These are phyloP conservation scores for Anorthoa munda DNA, from an alignment of 2,888 invertebrate species.

Conservation along the genomic window DNA sequence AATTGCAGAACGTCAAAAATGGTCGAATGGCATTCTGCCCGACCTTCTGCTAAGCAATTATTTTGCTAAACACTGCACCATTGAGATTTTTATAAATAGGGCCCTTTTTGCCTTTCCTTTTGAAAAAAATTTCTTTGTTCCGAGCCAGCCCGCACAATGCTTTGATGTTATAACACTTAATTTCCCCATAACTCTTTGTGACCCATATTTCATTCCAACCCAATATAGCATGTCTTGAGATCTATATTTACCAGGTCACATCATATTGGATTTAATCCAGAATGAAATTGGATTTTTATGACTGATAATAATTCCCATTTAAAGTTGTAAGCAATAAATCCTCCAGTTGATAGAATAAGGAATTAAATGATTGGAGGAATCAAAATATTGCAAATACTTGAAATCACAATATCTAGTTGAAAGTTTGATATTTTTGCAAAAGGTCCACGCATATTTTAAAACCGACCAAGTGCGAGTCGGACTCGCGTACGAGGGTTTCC, in stretches of 20 bases:
- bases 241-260: background rate
- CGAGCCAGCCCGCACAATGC: background rate
- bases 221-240: constrained; percentile 1
- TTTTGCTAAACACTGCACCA: no score
- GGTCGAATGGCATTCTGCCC: no score
- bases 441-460: background rate
- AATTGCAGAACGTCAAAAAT: no score
- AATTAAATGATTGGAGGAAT: background rate
- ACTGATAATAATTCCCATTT: background rate
- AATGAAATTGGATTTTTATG: constrained; percentile 21
- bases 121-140: background rate
- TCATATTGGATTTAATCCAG: constrained; percentile 3
- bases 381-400: background rate
- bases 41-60: no score
- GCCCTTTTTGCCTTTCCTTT: background rate
- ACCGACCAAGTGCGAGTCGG: no score
- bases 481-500: no score
- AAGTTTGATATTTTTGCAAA: background rate
- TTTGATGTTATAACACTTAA: background rate
- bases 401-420: background rate
- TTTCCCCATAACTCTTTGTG: background rate
- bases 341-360: background rate
- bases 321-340: background rate
- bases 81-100: no score
- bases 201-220: background rate